Percentiles rank a stretch among this genome's conserved stretches.
phyloP scores from a whole-genome alignment of 2,888 invertebrate genomes.

The Drosophila seclusa region DNA sequence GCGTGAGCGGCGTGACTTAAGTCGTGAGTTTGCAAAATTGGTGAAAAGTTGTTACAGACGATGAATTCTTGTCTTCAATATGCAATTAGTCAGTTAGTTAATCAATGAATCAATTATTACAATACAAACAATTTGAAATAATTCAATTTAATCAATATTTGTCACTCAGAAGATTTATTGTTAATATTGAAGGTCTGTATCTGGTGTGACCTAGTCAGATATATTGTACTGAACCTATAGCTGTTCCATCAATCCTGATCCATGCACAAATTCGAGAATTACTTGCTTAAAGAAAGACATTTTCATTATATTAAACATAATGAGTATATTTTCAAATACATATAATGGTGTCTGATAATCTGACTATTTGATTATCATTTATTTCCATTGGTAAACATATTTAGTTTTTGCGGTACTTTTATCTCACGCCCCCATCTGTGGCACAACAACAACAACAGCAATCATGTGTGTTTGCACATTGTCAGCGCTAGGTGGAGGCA shows the following conservation, averaged over 20 bases:
- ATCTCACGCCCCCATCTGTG: conserved; percentile 14
- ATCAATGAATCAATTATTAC: not conserved
- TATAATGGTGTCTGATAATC: not conserved
- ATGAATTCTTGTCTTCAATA: not conserved
- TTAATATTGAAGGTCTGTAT: not conserved
- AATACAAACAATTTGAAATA: not conserved
- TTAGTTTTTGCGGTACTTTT: not conserved
- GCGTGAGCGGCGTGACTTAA: conserved; percentile 13
- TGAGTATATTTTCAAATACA: not conserved
- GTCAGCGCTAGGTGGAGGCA: conserved; percentile 51
- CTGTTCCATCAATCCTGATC: not conserved
- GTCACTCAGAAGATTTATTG: not conserved
- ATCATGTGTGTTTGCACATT: conserved; percentile 30
- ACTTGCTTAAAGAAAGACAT: not conserved
- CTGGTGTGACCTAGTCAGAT: not conserved
- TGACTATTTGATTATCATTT: not conserved
- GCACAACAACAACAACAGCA: conserved; percentile 1
- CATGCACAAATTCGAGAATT: not conserved
- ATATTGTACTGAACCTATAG: not conserved
- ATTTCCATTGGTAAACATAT: not conserved
- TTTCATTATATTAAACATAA: not conserved
- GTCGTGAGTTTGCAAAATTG: not conserved
- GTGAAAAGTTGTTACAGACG: not conserved
- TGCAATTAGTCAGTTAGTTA: not conserved
- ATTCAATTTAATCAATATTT: not conserved